Evolutionary conservation across 2,113 vertebrate species (phyloP).

Genomic region (Tetrax tetrax): DNA sequence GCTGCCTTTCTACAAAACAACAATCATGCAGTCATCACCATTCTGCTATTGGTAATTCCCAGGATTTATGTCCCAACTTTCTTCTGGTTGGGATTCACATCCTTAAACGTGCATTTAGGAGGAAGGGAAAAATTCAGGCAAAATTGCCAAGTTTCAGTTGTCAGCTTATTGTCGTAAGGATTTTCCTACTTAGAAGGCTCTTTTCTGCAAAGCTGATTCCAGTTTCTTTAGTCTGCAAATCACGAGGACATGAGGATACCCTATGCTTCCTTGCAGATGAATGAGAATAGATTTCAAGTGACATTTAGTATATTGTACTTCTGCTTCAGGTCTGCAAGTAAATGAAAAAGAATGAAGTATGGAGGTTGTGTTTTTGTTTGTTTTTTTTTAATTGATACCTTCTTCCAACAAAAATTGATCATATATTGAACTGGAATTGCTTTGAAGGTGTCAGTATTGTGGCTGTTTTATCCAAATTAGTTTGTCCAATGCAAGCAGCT

Average conservation of each 20-base stretch:
- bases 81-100: neutral
- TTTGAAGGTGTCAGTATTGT: neutral
- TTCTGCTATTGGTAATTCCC: neutral
- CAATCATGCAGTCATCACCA: neutral
- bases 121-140: neutral
- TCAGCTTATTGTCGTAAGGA: neutral
- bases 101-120: neutral
- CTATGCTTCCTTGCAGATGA: neutral
- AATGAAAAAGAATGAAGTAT: neutral
- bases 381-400: rapidly evolving
- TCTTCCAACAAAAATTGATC: neutral
- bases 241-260: neutral
- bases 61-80: neutral
- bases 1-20: neutral
- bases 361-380: too few relatives aligned
- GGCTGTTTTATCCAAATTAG: neutral
- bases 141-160: neutral
- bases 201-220: neutral
- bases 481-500: neutral
- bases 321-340: neutral
- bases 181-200: neutral
- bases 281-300: neutral
- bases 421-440: neutral
- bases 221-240: neutral
- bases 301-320: neutral